Percentiles rank a stretch among this genome's conserved stretches.
Conservation (phyloP, 1,140 invertebrate species). For the Colletes gigas region DNA sequence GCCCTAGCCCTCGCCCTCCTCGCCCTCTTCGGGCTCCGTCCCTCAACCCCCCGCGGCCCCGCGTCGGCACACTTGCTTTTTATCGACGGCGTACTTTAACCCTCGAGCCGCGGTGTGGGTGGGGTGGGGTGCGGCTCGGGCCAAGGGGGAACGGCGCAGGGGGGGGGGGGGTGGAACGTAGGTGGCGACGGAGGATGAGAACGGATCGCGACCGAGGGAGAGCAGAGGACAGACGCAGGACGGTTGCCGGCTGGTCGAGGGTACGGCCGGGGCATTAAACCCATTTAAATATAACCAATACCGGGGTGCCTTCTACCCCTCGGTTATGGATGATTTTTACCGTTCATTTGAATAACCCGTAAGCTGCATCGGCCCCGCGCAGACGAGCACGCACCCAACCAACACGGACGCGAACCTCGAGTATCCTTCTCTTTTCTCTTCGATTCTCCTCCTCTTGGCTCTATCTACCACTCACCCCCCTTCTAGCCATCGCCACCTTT, state of each 20-base stretch:
- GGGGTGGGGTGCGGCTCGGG: slow-evolving; percentile 9
- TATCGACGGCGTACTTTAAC: slow-evolving; percentile 68
- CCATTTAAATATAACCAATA: slow-evolving; percentile 77
- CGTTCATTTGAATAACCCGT: slow-evolving; percentile 77
- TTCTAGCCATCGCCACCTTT: not conserved
- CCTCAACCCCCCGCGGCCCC: slow-evolving; percentile 25
- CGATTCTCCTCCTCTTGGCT: not conserved
- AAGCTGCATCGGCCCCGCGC: slow-evolving; percentile 64
- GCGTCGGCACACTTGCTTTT: slow-evolving; percentile 64
- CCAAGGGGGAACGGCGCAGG: not conserved
- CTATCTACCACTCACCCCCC: not conserved
- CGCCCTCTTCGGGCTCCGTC: not conserved
- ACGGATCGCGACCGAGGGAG: slow-evolving; percentile 38
- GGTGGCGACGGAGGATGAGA: slow-evolving; percentile 44
- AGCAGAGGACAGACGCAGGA: slow-evolving; percentile 46
- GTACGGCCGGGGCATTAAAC: slow-evolving; percentile 70
- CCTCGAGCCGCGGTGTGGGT: slow-evolving; percentile 48
- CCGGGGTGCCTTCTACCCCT: slow-evolving; percentile 60
- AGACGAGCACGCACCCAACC: slow-evolving; percentile 43
- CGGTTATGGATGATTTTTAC: slow-evolving; percentile 75
- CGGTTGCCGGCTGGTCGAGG: slow-evolving; percentile 53
- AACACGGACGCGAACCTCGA: slow-evolving; percentile 27
- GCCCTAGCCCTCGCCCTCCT: slow-evolving; percentile 13
- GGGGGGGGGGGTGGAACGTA: not conserved
- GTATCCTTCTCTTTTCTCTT: slow-evolving; percentile 12